These are phyloP conservation scores for Pantherophis alleghaniensis DNA, from an alignment of 2,797 vertebrate genomes.

Conservation along the genomic window DNA sequence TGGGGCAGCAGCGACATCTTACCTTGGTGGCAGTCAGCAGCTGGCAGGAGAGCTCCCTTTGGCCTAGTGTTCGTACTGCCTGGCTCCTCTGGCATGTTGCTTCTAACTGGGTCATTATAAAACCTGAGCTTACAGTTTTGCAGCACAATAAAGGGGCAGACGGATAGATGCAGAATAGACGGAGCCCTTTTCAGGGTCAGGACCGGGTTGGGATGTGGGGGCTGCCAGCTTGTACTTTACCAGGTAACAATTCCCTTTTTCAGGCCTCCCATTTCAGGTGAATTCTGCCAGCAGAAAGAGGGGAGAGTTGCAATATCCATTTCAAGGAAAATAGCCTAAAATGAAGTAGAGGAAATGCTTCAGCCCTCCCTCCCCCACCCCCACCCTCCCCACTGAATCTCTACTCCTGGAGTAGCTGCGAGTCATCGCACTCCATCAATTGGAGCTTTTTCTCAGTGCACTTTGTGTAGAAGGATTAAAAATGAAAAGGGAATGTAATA, in stretches of 20 bases:
- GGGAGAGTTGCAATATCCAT: not conserved
- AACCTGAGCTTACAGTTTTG: not conserved
- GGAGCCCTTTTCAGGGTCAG: not conserved
- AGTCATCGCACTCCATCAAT: not conserved
- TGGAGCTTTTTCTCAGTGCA: not conserved
- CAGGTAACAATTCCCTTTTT: not conserved
- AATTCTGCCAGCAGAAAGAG: not conserved
- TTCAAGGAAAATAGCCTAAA: not conserved
- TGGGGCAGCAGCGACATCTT: not conserved
- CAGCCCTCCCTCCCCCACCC: not conserved
- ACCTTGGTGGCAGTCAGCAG: not conserved
- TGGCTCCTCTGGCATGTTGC: not conserved
- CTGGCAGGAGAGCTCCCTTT: not conserved
- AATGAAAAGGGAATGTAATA: not conserved
- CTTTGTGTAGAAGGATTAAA: not conserved
- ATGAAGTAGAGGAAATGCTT: slow-evolving; percentile 9
- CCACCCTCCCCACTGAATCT: not conserved
- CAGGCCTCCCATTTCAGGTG: not conserved
- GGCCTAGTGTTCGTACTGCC: not conserved
- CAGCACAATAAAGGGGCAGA: not conserved
- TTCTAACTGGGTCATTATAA: not conserved
- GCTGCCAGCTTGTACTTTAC: not conserved
- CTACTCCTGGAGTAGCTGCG: not conserved
- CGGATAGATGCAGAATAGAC: not conserved
- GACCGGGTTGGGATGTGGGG: not conserved